Base-by-base conservation (phyloP, 2,888 invertebrate genomes). In the Lepidochitona cinerea region DNA sequence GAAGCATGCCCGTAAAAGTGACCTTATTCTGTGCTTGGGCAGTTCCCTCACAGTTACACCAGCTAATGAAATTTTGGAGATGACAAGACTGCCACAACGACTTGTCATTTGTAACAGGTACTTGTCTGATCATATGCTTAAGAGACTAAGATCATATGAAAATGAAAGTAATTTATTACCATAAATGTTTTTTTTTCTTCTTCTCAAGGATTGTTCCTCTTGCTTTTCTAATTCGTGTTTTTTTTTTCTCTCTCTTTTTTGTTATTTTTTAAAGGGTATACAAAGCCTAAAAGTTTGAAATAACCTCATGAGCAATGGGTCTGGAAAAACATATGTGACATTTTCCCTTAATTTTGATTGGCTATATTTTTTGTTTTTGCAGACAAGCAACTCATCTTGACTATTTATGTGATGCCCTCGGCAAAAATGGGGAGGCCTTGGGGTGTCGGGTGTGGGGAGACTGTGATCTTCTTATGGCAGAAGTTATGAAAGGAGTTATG, bases 21-120 rank as follows among this genome's bases (percentile, higher is more conserved):
- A 89, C 74, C 75, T 89, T 18, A 83, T 87, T 81, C 69, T 89
- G 53, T 88, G 88, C 71, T 79, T 89, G 37, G 89, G 89, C 0
- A 84, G 86, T 3, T 88, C 89, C 0, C 77, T 89, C 35, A 85
- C 81, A 3, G 89, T 89, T 12, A 87, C 87, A 1, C 89, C 89
- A n/a, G 89, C 89, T 5, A 74, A 77, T 66, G 76, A 82, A 23
- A 80, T 89, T 33, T 84, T 87, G 1, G 81, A 83, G 37, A 79
- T 78, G 72, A 83, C 81, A 18, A 79, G 81, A 64, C 68, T 79
- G 5, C 82, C 79, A 23, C 75, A 81, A 37, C 76, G 76, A 49
- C 73, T 87, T 23, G 82, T 86, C 36, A 86, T 88, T 32, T 86
- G 85, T 72, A 88, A 88, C 76, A 85, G 87, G 87, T 87, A 9